phyloP scores from a whole-genome alignment of 2,113 vertebrate species.

The Bucco capensis region DNA sequence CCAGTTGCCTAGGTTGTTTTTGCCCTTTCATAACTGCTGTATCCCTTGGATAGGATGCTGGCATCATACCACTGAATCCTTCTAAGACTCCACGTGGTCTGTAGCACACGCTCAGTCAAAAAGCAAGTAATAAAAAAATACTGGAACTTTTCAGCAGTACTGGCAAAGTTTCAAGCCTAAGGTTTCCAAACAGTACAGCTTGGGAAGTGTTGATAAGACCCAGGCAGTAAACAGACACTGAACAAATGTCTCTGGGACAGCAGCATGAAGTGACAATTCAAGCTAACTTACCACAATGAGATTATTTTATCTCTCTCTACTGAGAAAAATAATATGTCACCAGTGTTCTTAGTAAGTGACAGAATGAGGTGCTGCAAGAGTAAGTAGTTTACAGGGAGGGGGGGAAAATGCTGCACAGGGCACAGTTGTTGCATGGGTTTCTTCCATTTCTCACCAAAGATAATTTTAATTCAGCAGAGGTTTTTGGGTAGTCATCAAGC shows the following conservation, averaged over 20 bases:
- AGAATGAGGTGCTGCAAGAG: slow-evolving; percentile 33
- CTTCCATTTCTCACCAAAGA: not conserved
- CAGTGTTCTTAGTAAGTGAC: not conserved
- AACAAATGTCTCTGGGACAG: not conserved
- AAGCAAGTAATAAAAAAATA: not conserved
- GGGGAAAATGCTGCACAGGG: not conserved
- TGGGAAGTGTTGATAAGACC: slow-evolving; percentile 15
- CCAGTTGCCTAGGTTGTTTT: not conserved
- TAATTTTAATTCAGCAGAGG: not conserved
- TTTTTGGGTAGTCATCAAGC: not conserved
- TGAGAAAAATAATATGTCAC: not conserved
- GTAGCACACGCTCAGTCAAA: not conserved
- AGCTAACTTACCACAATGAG: not conserved
- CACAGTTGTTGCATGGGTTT: not conserved
- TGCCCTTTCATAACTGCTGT: not conserved
- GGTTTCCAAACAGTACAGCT: slow-evolving; percentile 3
- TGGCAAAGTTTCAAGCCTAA: not conserved
- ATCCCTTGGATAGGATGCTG: not conserved
- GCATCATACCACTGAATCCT: not conserved
- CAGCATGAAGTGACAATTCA: not conserved
- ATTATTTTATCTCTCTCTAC: slow-evolving; percentile 30
- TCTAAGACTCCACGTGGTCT: not conserved
- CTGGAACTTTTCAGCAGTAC: not conserved
- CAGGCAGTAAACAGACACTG: slow-evolving; percentile 11
- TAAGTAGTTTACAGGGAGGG: not conserved